phyloP scores from a whole-genome alignment of 2,113 vertebrate genomes.

The Stercorarius parasiticus region DNA sequence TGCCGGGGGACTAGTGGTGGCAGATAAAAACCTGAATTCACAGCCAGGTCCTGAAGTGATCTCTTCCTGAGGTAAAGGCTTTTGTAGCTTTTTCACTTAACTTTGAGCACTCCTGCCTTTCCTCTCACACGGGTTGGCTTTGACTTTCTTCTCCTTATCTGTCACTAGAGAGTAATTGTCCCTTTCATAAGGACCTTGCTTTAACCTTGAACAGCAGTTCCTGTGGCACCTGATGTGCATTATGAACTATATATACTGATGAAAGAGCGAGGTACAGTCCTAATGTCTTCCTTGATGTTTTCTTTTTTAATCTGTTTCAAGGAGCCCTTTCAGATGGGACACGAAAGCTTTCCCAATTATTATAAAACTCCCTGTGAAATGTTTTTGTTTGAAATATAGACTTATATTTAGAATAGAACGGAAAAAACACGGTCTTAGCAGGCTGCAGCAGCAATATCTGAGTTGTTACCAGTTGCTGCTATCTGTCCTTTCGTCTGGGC shows the following conservation, averaged over 20 bases:
- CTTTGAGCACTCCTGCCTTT: conserved; percentile 39
- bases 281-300: conserved; percentile 41
- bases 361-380: not conserved
- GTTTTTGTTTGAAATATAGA: not conserved
- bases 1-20: not conserved
- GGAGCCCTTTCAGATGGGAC: conserved; percentile 8
- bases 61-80: not conserved
- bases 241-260: conserved; percentile 45
- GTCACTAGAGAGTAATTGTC: conserved; percentile 46
- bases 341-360: conserved; percentile 10
- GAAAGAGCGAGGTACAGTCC: conserved; percentile 29
- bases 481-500: not conserved
- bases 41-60: not conserved
- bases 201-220: conserved; percentile 57
- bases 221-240: conserved; percentile 30
- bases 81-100: conserved; percentile 21
- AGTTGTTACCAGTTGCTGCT: not conserved
- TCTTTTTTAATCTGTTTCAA: conserved; percentile 30
- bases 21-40: not conserved
- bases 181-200: conserved; percentile 57
- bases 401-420: not conserved
- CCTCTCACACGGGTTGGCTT: not conserved
- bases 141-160: conserved; percentile 58
- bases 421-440: not conserved
- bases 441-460: not conserved